Base-by-base conservation (phyloP, 2,888 invertebrate genomes). In the Lycocerus yunnanus region DNA sequence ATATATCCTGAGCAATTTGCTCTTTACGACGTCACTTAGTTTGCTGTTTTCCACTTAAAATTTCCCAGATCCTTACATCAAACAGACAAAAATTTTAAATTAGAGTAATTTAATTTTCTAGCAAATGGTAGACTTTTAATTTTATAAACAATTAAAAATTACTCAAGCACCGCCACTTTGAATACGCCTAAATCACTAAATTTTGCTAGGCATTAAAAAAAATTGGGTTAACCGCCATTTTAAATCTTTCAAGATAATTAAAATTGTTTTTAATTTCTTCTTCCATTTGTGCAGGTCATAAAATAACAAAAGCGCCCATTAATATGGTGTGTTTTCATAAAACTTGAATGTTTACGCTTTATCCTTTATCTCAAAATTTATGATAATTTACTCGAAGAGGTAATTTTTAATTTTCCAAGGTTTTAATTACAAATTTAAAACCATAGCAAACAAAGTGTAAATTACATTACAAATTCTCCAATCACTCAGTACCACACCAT, bases 1-100 rank as follows among this genome's bases (percentile, higher is more conserved):
- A 85, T 84, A 83, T 83, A 84, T 84, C 84, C 83, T 80, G 78
- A 82, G 84, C 84, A 85, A 85, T 85, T 85, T 85, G 84, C 84
- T 83, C 84, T 84, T 85, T 85, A 85, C 84, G 85, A 84, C 82
- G 83, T 80, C 76, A 76, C 74, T 76, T 76, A 74, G 74, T 76
- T 66, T 72, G 69, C 74, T 76, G 71, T 69, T 73, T 71, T 68
- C 71, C 76, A 68, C 76, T 76, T 69, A 59, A 60, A 72, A 65
- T 73, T 75, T 71, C 68, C 63, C 65, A 69, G 68, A 60, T 68
- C 59, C 61, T 59, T 71, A 58, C 60, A 27, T 61, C 21, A 59
- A 68, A 68, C 74, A 74, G 68, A 65, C 20, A 68, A 71, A 68
- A 68, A 74, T 71, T 74, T 71, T 68, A 68, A 71, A 74, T 68